Evolutionary conservation across 2,797 vertebrate genomes (phyloP), one percentile per base, ranked within the genome.

Genomic region (Peromyscus attwateri): DNA sequence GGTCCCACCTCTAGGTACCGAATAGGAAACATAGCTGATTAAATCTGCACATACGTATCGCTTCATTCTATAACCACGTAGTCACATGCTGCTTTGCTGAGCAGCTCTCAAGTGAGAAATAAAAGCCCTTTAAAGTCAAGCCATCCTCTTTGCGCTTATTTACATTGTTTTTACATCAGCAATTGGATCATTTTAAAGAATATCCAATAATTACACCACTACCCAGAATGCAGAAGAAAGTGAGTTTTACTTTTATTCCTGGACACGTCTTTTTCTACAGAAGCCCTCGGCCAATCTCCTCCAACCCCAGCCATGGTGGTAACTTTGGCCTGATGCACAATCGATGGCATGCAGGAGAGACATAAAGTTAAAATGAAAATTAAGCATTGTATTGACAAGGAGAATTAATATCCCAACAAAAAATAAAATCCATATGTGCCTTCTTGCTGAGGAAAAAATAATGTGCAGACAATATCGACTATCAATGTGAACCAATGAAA

Each of bases 291-390:
- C 49, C 71, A 34, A 66, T 40, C 76, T 82, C 46, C 37, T 79
- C 64, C 21, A 4, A 71, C 55, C 13, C 4, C 19, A 90, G 34
- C 2, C 17, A 6, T 87, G 60, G 13, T 27, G 85, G 0, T 71
- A 92, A 90, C 87, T 90, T 85, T 94, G 92, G n/a, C 49, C 70
- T 94, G 89, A 89, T 95, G 90, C 92, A 34, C 4, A 34, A 68
- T 55, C 97, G 92, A 92, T 94, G 95, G 34, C 75, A 77, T 82
- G 94, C 37, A 92, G 77, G 95, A 97, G 88, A 95, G 94, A 97
- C 55, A 95, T 89, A 95, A 96, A 92, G 93, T 76, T 97, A 94
- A 98, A 98, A 98, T 94, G 96, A 97, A 98, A 98, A 98, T 96
- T 97, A 97, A 98, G 98, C 92, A 79, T 97, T 82, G 97, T 98